A percentile compares a stretch with the other conserved stretches of the same genome.
Conservation (phyloP, 2,113 vertebrate species). For the Scytalopus superciliaris region DNA sequence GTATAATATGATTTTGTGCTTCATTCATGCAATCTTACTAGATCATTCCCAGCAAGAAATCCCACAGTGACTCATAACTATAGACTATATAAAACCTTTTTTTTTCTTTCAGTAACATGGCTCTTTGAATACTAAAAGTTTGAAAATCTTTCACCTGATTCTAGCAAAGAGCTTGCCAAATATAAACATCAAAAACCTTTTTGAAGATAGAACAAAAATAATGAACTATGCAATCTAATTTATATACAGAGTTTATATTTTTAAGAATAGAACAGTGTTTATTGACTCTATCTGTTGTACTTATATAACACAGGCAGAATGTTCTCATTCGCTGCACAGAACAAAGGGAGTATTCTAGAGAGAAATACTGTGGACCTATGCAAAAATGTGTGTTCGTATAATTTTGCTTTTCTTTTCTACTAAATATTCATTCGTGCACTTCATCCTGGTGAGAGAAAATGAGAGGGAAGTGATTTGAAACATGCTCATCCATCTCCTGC, state of each 20-base stretch:
- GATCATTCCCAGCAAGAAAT: background rate
- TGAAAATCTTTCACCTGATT: background rate
- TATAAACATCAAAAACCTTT: background rate
- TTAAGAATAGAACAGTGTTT: background rate
- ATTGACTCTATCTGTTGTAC: background rate
- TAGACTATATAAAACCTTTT: background rate
- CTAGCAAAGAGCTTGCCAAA: background rate
- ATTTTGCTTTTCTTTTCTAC: background rate
- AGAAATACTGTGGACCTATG: background rate
- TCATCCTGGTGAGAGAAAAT: background rate
- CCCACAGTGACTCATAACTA: background rate
- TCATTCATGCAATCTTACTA: background rate
- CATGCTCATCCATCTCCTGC: background rate
- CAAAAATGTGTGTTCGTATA: background rate
- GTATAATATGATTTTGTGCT: background rate
- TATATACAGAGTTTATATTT: background rate
- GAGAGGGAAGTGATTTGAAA: background rate
- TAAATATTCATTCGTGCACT: constrained; percentile 7
- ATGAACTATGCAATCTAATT: background rate
- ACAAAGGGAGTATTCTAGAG: background rate
- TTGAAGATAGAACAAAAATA: background rate
- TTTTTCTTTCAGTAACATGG: background rate
- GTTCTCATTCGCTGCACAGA: background rate
- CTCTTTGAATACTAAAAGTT: background rate
- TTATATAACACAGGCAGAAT: background rate